Conservation (phyloP, 2,888 invertebrate genomes). For the Hermaeophaga mercurialis region DNA sequence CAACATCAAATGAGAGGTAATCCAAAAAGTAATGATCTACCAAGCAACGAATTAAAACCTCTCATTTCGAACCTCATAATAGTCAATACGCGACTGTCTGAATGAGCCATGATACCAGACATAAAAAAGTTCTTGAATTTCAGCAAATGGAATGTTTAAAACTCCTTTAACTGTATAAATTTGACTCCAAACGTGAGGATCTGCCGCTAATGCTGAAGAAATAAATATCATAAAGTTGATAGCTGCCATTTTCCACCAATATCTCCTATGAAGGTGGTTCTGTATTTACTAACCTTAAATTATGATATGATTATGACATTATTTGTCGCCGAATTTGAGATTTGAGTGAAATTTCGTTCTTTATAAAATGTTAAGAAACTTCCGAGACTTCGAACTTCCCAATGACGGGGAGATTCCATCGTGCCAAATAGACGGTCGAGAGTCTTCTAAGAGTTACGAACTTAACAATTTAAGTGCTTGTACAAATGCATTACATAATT, state of each 20-base stretch:
- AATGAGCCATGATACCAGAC: conserved; percentile 72
- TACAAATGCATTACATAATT: conserved; percentile 65
- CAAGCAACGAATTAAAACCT: conserved; percentile 89
- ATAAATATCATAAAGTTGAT: too few relatives aligned
- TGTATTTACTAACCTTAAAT: too few relatives aligned
- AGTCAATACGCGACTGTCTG: conserved; percentile 87
- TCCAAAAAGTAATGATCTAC: conserved; percentile 93
- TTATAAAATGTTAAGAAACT: conserved; percentile 38
- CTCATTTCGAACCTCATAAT: conserved; percentile 94
- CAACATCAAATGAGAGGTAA: conserved; percentile 72
- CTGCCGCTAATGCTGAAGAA: too few relatives aligned
- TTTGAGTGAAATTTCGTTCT: neutral
- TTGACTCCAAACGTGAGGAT: too few relatives aligned
- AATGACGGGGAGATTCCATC: conserved; percentile 62
- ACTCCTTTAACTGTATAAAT: too few relatives aligned
- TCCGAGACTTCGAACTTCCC: conserved; percentile 50
- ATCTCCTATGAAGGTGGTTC: too few relatives aligned
- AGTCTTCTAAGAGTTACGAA: conserved; percentile 64
- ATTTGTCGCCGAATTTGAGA: too few relatives aligned
- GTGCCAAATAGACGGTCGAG: conserved; percentile 68
- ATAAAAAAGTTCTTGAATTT: too few relatives aligned
- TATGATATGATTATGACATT: too few relatives aligned
- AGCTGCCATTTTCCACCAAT: too few relatives aligned
- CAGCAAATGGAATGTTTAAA: too few relatives aligned
- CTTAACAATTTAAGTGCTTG: conserved; percentile 64